phyloP scores from a whole-genome alignment of 2,888 invertebrate genomes.

The Pseudococcus viburni region DNA sequence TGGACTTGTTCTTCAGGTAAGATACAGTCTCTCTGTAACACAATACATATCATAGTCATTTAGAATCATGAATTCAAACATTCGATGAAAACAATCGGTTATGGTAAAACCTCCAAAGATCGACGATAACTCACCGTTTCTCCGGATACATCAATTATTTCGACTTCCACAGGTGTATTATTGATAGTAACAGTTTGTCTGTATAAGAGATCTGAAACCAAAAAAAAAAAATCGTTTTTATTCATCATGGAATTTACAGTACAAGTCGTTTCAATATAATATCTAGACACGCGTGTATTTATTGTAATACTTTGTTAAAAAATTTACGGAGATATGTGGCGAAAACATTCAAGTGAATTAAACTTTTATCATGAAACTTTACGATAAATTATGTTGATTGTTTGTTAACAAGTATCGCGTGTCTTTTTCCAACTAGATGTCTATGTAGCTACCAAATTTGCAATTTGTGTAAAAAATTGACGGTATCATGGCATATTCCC shows the following conservation, averaged over 20 bases:
- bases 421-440: neutral
- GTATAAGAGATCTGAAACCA: constrained; percentile 81
- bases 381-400: constrained; percentile 15
- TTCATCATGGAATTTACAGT: neutral
- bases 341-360: constrained; percentile 40
- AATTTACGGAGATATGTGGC: neutral
- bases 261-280: neutral
- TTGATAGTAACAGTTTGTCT: constrained; percentile 82
- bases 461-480: neutral
- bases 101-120: no score
- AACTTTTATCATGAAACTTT: neutral
- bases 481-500: neutral
- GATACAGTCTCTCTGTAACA: constrained; percentile 71
- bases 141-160: constrained; percentile 85
- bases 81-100: no score
- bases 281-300: neutral
- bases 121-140: constrained; percentile 74
- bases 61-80: no score
- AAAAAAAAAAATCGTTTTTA: constrained; percentile 71
- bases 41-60: no score
- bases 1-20: constrained; percentile 77
- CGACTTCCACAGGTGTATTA: constrained; percentile 81
- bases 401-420: neutral
- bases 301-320: neutral
- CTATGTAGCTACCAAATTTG: neutral